Conservation (phyloP, 2,888 invertebrate species). For the Andrena flavipes region DNA sequence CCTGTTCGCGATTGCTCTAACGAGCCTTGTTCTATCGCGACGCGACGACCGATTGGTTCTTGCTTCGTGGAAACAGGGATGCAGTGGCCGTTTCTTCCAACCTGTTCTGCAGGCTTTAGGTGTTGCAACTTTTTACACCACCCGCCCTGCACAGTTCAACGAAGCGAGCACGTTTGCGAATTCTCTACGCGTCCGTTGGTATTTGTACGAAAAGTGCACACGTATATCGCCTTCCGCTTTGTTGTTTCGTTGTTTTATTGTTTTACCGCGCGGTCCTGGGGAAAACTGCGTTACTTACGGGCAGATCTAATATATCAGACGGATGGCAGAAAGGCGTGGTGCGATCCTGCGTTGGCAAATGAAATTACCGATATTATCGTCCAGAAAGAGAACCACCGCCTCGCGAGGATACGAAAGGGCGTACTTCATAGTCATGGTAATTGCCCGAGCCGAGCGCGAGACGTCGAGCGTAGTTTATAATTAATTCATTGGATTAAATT, state of each 20-base stretch:
- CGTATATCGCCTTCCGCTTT: no score
- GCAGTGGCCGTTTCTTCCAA: background rate
- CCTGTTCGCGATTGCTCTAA: constrained; percentile 8
- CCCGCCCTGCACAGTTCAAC: no score
- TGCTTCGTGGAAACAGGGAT: no score
- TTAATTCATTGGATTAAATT: constrained; percentile 82
- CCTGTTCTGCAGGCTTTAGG: background rate
- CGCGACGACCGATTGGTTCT: background rate
- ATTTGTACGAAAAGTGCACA: no score
- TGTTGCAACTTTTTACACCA: background rate
- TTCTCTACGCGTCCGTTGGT: no score
- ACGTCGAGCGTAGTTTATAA: constrained; percentile 78
- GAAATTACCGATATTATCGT: constrained; percentile 75
- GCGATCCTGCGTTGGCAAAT: constrained; percentile 54
- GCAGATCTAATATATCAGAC: background rate
- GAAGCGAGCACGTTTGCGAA: no score
- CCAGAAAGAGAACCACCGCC: constrained; percentile 59
- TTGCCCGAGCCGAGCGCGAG: constrained; percentile 68
- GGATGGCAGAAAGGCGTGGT: background rate
- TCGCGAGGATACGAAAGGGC: constrained; percentile 57
- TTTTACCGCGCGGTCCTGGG: background rate
- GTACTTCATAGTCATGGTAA: constrained; percentile 79
- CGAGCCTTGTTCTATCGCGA: background rate
- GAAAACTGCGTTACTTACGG: background rate
- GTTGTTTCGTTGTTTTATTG: no score